A percentile compares a stretch with the other conserved stretches of the same genome.
These are phyloP conservation scores for Mystacornis crossleyi DNA, from an alignment of 2,113 vertebrate species.

Conservation along the genomic window DNA sequence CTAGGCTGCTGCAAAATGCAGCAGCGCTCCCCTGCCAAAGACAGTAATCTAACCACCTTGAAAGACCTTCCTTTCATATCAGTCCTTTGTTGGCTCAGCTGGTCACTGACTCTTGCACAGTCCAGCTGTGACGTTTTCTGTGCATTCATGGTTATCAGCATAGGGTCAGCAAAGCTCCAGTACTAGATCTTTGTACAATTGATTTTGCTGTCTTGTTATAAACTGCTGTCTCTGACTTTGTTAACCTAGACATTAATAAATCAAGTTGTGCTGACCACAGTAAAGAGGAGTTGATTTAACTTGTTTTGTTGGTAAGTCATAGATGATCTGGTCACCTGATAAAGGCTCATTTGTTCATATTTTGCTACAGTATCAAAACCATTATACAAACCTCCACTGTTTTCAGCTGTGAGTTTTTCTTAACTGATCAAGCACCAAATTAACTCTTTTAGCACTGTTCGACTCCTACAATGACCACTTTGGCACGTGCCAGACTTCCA, in stretches of 20 bases:
- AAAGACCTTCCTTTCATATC: neutral
- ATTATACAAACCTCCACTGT: neutral
- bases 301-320: neutral
- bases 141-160: neutral
- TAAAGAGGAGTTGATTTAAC: neutral
- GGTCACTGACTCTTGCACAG: neutral
- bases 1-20: neutral
- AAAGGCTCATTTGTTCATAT: neutral
- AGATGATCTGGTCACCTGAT: neutral
- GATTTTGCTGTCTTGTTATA: neutral
- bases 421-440: neutral
- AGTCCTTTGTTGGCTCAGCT: constrained; percentile 18
- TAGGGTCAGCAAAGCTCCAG: neutral
- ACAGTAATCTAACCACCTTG: neutral
- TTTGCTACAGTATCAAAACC: neutral
- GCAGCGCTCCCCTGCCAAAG: neutral
- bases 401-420: neutral
- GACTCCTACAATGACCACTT: neutral
- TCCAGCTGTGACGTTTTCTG: neutral
- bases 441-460: neutral
- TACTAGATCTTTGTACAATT: neutral
- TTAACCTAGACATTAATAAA: neutral
- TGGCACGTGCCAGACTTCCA: neutral
- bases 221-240: neutral
- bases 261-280: neutral